Base-by-base conservation (phyloP, 2,888 invertebrate genomes). In the Syrista parreyssii region DNA sequence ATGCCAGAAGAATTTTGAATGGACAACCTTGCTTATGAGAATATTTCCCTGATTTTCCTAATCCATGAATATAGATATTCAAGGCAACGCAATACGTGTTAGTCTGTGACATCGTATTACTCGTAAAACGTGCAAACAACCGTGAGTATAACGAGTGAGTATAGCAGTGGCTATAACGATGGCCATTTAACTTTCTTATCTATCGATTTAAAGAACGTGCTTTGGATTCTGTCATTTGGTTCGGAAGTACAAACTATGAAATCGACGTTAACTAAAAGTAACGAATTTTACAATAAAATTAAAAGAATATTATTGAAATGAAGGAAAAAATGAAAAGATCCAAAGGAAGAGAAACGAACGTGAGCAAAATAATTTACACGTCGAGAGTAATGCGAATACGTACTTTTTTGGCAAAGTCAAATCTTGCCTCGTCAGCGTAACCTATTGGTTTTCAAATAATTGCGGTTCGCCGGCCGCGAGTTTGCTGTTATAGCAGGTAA, bases 101-200 rank as follows among this genome's bases (percentile, higher is more conserved):
- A 40, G 15, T 40, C 15, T 40, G 55, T 15, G 9, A 55, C 23
- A 55, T 23, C 81, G 86, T 85, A 84, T 84, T 82, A 86, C 84
- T 87, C 88, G 86, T 88, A 88, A 88, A 88, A 83, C 83, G 82
- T 82, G 73, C 78, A 84, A 85, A 85, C 76, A 68, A 55, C 30
- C 83, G 85, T 84, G 33, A 4, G 85, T 84, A 82, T 83, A 83
- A 84, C 84, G 83, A 82, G 83, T n/a, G n/a, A n/a, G n/a, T n/a
- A n/a, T n/a, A n/a, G n/a, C 84, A 86, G 84, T 83, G 84, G 81
- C 83, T 15, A 15, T 79, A 82, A 23, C 23, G 9, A 55, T 81
- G 81, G 82, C 79, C 84, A 79, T 82, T 83, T 84, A 87, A 87
- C 86, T 84, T 82, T 82, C 82, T 86, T 83, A 86, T 87, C 86